Evolutionary conservation across 2,888 invertebrate genomes (phyloP).

Genomic region (Ashinkailepas kermadecensis): DNA sequence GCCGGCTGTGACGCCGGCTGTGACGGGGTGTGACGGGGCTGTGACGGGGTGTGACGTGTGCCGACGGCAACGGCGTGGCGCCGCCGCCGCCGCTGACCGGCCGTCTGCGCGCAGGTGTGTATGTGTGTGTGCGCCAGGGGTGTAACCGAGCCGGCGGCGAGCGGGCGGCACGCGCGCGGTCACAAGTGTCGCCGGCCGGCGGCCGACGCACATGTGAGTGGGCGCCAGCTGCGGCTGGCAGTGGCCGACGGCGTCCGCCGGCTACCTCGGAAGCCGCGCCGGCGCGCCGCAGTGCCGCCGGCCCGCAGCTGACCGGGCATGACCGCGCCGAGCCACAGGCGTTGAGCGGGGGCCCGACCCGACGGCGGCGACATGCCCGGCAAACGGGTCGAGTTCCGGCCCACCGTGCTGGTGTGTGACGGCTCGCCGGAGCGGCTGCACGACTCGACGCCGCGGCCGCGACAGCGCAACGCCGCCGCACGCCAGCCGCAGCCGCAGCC

Average conservation of each 20-base stretch:
- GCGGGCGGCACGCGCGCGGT: not conserved
- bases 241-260: not conserved
- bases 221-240: too few species aligned
- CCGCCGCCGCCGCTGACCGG: not conserved
- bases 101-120: not conserved
- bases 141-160: not conserved
- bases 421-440: constrained; percentile 15
- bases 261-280: not conserved
- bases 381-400: constrained; percentile 13
- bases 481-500: not conserved
- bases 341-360: too few species aligned
- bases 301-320: not conserved
- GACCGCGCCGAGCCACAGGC: too few species aligned
- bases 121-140: not conserved
- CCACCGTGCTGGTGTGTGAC: constrained; percentile 5
- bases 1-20: too few species aligned
- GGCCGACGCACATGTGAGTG: not conserved
- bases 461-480: not conserved
- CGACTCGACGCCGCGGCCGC: constrained; percentile 17
- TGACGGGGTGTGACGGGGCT: not conserved
- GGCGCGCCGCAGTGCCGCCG: not conserved
- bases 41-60: not conserved
- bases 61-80: not conserved
- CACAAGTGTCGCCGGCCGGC: not conserved
- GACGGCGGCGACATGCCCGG: constrained; percentile 5